These are phyloP conservation scores for Pyxicephalus adspersus DNA, from an alignment of 2,113 vertebrate species.

Conservation along the genomic window DNA sequence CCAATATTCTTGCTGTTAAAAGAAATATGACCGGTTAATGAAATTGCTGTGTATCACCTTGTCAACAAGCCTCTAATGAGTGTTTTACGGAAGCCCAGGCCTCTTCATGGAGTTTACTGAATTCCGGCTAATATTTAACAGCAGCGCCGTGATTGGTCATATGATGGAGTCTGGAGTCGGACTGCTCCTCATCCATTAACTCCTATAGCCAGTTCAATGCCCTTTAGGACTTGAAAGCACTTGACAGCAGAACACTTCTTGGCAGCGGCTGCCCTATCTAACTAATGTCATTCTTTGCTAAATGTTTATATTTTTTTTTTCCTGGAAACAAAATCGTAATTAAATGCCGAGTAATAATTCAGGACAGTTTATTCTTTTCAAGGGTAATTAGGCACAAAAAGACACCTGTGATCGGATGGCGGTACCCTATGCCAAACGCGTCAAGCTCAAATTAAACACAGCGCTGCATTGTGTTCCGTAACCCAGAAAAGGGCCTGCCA, in stretches of 20 bases:
- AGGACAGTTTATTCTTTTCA: too few relatives aligned
- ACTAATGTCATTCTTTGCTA: slow-evolving; percentile 13
- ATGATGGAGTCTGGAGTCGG: slow-evolving; percentile 29
- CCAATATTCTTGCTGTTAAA: not conserved
- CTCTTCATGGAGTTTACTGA: not conserved
- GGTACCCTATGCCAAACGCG: too few relatives aligned
- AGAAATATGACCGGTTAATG: slow-evolving; percentile 6
- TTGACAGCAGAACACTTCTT: slow-evolving; percentile 28
- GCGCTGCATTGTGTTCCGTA: too few relatives aligned
- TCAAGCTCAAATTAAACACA: too few relatives aligned
- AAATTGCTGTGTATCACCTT: slow-evolving; percentile 3
- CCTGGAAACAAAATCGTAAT: slow-evolving; percentile 3
- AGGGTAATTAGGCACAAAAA: not conserved
- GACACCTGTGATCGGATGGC: not conserved
- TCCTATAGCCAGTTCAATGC: slow-evolving; percentile 16
- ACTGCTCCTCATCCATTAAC: slow-evolving; percentile 23
- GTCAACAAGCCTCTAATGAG: slow-evolving; percentile 22
- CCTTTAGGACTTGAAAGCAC: slow-evolving; percentile 36
- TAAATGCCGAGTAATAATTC: not conserved
- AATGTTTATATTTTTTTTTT: not conserved
- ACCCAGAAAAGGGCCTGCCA: too few relatives aligned
- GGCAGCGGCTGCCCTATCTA: slow-evolving; percentile 18
- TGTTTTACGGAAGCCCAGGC: not conserved
- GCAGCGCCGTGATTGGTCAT: not conserved
- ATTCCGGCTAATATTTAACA: slow-evolving; percentile 23